Base-by-base conservation (phyloP, 2,113 vertebrate genomes). In the Salvelinus namaycush region DNA sequence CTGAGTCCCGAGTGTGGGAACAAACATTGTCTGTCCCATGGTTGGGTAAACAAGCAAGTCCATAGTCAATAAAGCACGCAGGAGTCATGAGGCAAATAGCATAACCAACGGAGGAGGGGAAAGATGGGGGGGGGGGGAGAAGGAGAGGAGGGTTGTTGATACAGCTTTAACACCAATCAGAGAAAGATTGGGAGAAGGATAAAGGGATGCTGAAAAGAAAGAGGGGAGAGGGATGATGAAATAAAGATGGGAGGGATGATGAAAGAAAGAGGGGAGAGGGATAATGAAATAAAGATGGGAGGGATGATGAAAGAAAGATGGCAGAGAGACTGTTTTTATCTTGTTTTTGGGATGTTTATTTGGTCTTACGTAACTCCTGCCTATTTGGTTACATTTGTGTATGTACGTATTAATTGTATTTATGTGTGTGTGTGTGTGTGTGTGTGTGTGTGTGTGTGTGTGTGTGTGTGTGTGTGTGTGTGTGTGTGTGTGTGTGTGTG, bases 281-380 rank as follows among this genome's bases (percentile, higher is more conserved):
- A 27, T 5, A 39, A 2, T 3, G 34, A 62, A 18, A 39, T 22
- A 20, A 75, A 80, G 26, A 39, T 6, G 34, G 5, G 34, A 8
- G 8, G 8, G 34, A 39, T 8, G 8, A 39, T 39, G 34, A 39
- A 39, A 39, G 8, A 9, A 5, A 39, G 34, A 39, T 34, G 31
- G 34, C 0, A 34, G 34, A 34, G 34, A 39, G 34, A 39, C 74
- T 76, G 78, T 83, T 83, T 83, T 83, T 80, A 76, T 86, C 84
- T 79, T 87, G 78, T 39, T 39, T 39, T 9, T 39, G 34, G 34
- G 34, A 82, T 87, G 87, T 91, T 92, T 90, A 87, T 86, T 81
- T 86, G 84, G 70, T 11, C 51, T 92, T 90, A 79, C 48, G 18
- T 85, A 92, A 92, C 86, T 81, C 79, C 79, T 74, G 72, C 74